These are phyloP conservation scores for Apoda limacodes DNA, from an alignment of 2,888 invertebrate species.

Conservation along the genomic window DNA sequence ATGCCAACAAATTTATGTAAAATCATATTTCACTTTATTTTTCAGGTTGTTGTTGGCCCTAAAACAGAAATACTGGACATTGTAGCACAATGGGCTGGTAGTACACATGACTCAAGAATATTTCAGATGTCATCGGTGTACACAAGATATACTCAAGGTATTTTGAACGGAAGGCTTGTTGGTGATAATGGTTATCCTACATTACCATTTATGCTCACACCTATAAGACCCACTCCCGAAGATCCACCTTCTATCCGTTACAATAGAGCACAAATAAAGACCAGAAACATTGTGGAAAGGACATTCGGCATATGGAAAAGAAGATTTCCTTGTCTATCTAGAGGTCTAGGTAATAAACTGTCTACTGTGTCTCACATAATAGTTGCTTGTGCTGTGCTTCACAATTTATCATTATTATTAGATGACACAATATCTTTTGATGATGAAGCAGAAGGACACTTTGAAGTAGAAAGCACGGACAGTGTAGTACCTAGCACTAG, in stretches of 20 bases:
- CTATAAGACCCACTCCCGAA: constrained; percentile 7
- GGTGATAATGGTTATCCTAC: constrained; percentile 11
- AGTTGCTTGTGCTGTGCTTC: constrained; percentile 13
- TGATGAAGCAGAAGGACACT: background rate
- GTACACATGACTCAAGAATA: constrained; percentile 12
- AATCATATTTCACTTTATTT: too few relatives aligned
- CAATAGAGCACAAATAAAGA: constrained; percentile 9
- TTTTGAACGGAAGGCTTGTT: constrained; percentile 8
- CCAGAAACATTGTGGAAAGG: constrained; percentile 9
- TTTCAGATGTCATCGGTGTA: constrained; percentile 11
- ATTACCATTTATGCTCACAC: constrained; percentile 9
- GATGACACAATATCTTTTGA: background rate
- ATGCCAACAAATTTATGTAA: too few relatives aligned
- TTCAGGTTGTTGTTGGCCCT: constrained; percentile 7
- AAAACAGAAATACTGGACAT: constrained; percentile 8
- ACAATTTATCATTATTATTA: constrained; percentile 8
- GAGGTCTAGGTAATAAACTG: constrained; percentile 12
- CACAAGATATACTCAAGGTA: constrained; percentile 5
- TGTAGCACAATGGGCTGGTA: constrained; percentile 11
- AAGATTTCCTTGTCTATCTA: constrained; percentile 9
- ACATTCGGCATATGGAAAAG: constrained; percentile 9
- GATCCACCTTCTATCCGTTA: constrained; percentile 5
- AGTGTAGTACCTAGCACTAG: constrained; percentile 4
- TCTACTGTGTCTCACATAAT: constrained; percentile 11
- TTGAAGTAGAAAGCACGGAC: constrained; percentile 1